Conservation (phyloP, 2,888 invertebrate genomes). For the Dendrolimus pini region DNA sequence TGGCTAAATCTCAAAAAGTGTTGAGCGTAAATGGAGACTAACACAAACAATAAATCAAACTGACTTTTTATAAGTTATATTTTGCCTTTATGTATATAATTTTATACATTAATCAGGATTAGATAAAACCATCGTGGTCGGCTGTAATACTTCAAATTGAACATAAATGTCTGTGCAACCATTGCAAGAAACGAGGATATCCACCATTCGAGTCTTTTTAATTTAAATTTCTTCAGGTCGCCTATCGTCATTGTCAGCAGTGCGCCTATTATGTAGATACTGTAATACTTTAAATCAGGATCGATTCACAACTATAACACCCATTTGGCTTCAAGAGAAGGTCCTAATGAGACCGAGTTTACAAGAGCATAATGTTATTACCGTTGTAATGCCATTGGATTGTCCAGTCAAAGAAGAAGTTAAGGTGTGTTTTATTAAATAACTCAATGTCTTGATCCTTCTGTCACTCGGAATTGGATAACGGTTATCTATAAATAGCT, state of each 20-base stretch:
- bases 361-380: conserved; percentile 40
- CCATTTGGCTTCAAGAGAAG: conserved; percentile 51
- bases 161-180: too few relatives aligned
- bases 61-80: too few relatives aligned
- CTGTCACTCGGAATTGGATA: background rate
- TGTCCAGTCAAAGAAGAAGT: conserved; percentile 84
- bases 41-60: too few relatives aligned
- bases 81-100: too few relatives aligned
- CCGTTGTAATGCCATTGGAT: conserved; percentile 84
- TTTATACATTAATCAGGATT: too few relatives aligned
- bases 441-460: conserved; percentile 1
- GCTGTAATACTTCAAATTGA: too few relatives aligned
- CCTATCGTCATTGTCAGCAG: conserved; percentile 77
- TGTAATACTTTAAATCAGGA: conserved; percentile 87
- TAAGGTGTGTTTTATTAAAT: conserved; percentile 61
- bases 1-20: too few relatives aligned
- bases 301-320: conserved; percentile 79
- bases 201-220: too few relatives aligned
- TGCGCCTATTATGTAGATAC: conserved; percentile 86
- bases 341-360: rapidly evolving
- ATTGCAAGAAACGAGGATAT: too few relatives aligned
- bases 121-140: too few relatives aligned
- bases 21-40: too few relatives aligned
- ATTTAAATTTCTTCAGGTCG: conserved; percentile 31
- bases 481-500: too few relatives aligned